phyloP scores from a whole-genome alignment of 23 tunicate genomes.

The Clavelina lepadiformis region DNA sequence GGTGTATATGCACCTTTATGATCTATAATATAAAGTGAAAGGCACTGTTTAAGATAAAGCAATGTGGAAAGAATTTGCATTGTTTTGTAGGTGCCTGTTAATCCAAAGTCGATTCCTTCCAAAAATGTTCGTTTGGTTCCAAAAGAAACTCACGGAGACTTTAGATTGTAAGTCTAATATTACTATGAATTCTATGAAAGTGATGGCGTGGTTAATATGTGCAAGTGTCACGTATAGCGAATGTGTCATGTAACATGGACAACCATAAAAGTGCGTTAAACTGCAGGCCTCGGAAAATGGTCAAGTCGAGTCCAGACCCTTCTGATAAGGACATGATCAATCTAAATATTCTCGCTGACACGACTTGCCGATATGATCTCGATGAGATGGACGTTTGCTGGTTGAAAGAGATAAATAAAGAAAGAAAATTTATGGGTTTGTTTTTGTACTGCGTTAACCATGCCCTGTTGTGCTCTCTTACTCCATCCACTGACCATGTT shows the following conservation, averaged over 20 bases:
- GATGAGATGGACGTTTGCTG: constrained; percentile 83
- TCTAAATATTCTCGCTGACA: constrained; percentile 65
- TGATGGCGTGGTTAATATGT: neutral
- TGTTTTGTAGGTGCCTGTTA: constrained; percentile 55
- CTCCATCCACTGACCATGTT: neutral
- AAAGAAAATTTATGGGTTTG: constrained; percentile 47
- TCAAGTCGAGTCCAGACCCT: constrained; percentile 65
- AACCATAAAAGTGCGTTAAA: too few species aligned
- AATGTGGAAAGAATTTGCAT: too few species aligned
- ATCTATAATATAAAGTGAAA: too few species aligned
- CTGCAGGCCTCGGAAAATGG: constrained; percentile 71
- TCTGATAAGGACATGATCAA: constrained; percentile 72
- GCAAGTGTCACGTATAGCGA: too few species aligned
- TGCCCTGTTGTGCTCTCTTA: too few species aligned
- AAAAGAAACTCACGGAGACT: constrained; percentile 50
- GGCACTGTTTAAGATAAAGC: too few species aligned
- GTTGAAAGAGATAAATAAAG: constrained; percentile 63
- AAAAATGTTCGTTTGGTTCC: constrained; percentile 9
- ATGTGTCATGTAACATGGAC: too few species aligned
- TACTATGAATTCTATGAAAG: too few species aligned
- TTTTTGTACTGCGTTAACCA: neutral
- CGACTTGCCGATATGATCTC: constrained; percentile 76
- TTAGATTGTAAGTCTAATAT: constrained; percentile 56
- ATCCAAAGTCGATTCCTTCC: constrained; percentile 26
- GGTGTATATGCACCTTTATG: too few species aligned